Evolutionary conservation across 2,113 vertebrate genomes (phyloP).

Genomic region (Trogon melanurus): DNA sequence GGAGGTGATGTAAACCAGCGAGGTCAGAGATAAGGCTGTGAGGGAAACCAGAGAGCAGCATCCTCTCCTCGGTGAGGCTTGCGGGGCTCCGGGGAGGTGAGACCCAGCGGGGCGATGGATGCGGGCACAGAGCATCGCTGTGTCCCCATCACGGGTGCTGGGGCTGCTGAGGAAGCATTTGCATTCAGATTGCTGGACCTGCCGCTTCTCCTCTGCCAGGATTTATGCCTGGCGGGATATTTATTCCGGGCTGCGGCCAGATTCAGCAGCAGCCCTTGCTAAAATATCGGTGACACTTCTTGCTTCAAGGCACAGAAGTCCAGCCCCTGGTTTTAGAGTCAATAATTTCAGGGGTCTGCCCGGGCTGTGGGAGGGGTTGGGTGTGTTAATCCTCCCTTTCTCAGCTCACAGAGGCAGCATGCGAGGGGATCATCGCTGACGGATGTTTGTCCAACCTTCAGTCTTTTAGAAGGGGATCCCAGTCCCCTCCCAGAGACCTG

Average conservation of each 20-base stretch:
- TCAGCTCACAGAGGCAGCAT: not conserved
- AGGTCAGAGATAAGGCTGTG: not conserved
- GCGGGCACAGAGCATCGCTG: not conserved
- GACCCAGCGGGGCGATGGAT: not conserved
- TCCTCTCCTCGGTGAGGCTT: not conserved
- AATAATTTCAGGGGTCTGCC: not conserved
- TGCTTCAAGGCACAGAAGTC: not conserved
- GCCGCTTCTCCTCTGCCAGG: not conserved
- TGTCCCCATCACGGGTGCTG: not conserved
- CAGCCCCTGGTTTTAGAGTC: not conserved
- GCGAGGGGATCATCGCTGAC: not conserved
- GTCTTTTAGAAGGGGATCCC: not conserved
- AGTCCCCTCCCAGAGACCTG: not conserved
- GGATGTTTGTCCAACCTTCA: not conserved
- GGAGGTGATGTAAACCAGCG: not conserved
- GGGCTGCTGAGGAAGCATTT: not conserved
- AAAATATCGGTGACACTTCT: not conserved
- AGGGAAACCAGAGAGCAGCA: not conserved
- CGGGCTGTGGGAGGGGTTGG: not conserved
- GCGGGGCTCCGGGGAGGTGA: not conserved
- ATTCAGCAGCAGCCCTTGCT: not conserved
- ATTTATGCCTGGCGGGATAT: rapidly evolving
- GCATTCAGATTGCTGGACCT: not conserved
- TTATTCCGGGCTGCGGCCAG: not conserved
- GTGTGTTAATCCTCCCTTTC: not conserved